Evolutionary conservation across 2,888 invertebrate genomes (phyloP), one percentile per base, ranked within the genome.

Genomic region (Noctua fimbriata): DNA sequence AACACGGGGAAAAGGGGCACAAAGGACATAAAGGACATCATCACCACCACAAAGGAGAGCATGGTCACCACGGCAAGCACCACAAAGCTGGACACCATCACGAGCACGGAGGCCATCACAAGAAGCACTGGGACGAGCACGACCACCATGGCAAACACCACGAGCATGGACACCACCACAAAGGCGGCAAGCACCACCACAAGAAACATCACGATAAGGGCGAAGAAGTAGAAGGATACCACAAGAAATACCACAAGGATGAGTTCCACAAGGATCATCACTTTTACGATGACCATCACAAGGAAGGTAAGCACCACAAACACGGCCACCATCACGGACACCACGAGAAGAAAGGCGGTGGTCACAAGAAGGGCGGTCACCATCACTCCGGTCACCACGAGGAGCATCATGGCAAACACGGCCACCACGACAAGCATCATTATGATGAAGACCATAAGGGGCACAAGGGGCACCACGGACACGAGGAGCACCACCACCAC

Each of bases 241-340:
- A 98, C 93, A 98, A 98, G 95, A 98, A 98, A 91, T 98, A 98
- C 90, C 98, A 98, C 94, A 98, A 99, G 93, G 98, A 98, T 92
- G 98, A 98, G 93, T 98, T 98, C 94, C 98, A 98, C 92, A 98
- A 98, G 94, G 98, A 98, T 91, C 98, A 98, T 93, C 98, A 98
- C 96, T 98, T 98, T 97, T 98, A 98, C 94, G 98, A 98, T 89
- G 98, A 98, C 92, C 98, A 98, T 92, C 98, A 98, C 94, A 98
- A 98, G 92, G 98, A 98, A 79, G 98, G 98, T 71, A 98, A 98
- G 92, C 98, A 98, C 92, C 98, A 98, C 93, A 98, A 98, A 91
- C 98, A 98, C 90, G 98, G 98, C 16, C 97, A 98, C 90, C 98
- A 98, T 93, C 98, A 98, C 91, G 98, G 98, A 78, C 98, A 98